Evolutionary conservation across 2,888 invertebrate genomes (phyloP), one percentile per base, ranked within the genome.

Genomic region (Pachycephus smyrnensis): DNA sequence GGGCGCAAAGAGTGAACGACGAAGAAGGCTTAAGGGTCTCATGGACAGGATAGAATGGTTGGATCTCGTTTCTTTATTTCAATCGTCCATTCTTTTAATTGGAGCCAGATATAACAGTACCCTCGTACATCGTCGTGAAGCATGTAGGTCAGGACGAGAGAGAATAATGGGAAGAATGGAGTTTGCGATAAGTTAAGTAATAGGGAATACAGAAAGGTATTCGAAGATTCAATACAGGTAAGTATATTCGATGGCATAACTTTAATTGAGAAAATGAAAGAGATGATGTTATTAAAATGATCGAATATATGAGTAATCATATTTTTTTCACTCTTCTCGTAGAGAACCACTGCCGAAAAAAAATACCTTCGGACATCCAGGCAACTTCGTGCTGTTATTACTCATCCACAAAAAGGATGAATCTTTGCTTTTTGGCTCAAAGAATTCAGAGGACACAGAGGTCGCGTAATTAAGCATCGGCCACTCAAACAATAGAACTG

Each of bases 41-140:
- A 55, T 23, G 15, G 9, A 55, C 2, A 55, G 40, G 40, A 23
- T 55, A 55, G 9, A 55, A 55, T 55, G 40, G 23, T 55, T 23
- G 9, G 40, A 23, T 75, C 73, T 73, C 78, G 11, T 68, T 68
- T 37, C 12, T 37, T n/a, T 73, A 79, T 83, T 73, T 77, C 79
- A 80, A 83, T 80, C 4, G 4, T 33, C 68, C 76, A 69, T 77
- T 76, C 77, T 79, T 83, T 83, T 83, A 80, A 77, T 80, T 81
- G 79, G 77, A 78, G 69, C 68, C 75, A 75, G 80, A 79, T 77
- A 77, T 75, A 79, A 78, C 76, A 69, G 68, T 73, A 33, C 0
- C 32, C 76, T 71, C 71, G 73, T 55, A 55, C 1, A 55, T 1
- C 40, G 40, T 37, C 15, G 71, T 40, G 40, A 33, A 30, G 68